phyloP scores from a whole-genome alignment of 2,113 vertebrate genomes.

The Australoheros scitulus region DNA sequence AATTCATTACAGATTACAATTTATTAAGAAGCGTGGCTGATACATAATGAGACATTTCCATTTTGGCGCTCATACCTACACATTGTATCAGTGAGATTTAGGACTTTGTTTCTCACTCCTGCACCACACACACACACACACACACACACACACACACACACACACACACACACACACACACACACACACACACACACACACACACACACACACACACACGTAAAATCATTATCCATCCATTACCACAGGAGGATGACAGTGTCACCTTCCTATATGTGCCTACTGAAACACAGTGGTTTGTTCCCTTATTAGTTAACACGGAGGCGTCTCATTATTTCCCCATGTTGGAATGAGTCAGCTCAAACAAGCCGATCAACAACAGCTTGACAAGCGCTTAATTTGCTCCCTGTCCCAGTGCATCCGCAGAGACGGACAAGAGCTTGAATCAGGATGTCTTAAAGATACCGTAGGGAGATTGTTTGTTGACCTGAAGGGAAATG shows the following conservation, averaged over 20 bases:
- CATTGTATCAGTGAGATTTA: too few relatives aligned
- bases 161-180: background rate
- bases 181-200: conserved; percentile 1
- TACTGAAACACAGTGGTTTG: conserved; percentile 2
- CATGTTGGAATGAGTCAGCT: conserved; percentile 30
- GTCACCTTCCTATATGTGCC: conserved; percentile 1
- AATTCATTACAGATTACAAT: background rate
- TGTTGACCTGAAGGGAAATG: background rate
- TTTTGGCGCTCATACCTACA: too few relatives aligned
- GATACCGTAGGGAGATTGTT: background rate
- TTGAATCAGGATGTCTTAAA: background rate
- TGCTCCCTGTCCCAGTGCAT: background rate
- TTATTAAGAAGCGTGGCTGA: background rate
- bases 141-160: background rate
- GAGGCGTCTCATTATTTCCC: conserved; percentile 24
- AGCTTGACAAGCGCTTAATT: background rate
- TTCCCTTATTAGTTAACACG: conserved; percentile 9
- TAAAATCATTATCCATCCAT: conserved; percentile 15
- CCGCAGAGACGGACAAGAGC: background rate
- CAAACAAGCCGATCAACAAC: conserved; percentile 31
- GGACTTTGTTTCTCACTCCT: too few relatives aligned
- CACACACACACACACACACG: background rate
- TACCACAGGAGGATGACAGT: background rate
- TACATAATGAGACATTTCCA: background rate
- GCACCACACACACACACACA: too few relatives aligned